Evolutionary conservation across 1,140 invertebrate genomes (phyloP).

Genomic region (Drosophila subobscura): DNA sequence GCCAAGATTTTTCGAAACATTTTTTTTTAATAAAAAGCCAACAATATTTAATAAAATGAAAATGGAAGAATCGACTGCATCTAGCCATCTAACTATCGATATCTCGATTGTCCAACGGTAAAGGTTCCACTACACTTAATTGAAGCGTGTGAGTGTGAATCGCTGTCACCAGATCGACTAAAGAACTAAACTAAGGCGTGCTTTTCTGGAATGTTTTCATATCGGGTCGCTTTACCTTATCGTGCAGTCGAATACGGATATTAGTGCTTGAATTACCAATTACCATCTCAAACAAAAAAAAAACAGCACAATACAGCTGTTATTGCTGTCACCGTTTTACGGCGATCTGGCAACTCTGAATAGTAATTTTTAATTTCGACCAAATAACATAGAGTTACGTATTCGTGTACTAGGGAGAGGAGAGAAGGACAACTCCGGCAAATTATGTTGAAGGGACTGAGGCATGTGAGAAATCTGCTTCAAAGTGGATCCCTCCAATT

Average conservation of each 20-base stretch:
- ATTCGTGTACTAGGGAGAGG: conserved; percentile 41
- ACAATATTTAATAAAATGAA: not conserved
- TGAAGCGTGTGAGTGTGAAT: too few relatives aligned
- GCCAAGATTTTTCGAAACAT: conserved; percentile 35
- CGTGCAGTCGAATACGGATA: conserved; percentile 4
- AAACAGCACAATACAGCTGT: conserved; percentile 42
- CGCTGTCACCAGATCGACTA: too few relatives aligned
- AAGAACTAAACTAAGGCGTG: too few relatives aligned
- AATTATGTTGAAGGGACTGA: conserved; percentile 69
- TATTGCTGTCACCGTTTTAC: conserved; percentile 39
- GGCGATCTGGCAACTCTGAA: conserved; percentile 58
- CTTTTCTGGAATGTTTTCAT: too few relatives aligned
- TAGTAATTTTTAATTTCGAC: conserved; percentile 51
- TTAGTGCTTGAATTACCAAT: not conserved
- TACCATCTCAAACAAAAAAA: conserved; percentile 8
- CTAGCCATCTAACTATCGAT: not conserved
- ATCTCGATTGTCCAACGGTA: not conserved
- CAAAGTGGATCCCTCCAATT: conserved; percentile 59
- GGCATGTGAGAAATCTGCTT: conserved; percentile 67
- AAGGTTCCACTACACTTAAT: too few relatives aligned
- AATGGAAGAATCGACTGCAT: not conserved
- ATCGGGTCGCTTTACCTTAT: too few relatives aligned
- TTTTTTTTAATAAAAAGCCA: conserved; percentile 26
- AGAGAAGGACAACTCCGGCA: conserved; percentile 19
- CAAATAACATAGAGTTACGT: conserved; percentile 64